Conservation (phyloP, 2,113 vertebrate genomes). For the Furnarius figulus region DNA sequence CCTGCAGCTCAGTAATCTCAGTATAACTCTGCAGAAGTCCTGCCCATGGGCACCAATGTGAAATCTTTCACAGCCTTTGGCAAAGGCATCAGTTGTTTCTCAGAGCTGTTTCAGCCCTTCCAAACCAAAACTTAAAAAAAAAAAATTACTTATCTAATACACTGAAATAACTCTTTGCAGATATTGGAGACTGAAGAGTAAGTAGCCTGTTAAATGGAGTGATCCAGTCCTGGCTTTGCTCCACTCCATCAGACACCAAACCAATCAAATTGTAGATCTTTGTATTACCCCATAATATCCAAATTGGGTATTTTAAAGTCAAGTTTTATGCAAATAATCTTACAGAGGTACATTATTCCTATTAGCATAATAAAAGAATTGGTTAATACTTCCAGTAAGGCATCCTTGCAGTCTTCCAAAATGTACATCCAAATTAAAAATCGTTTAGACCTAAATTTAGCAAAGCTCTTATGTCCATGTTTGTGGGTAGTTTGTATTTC, state of each 20-base stretch:
- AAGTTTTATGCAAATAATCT: slow-evolving; percentile 1
- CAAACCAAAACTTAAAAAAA: not conserved
- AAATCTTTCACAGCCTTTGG: not conserved
- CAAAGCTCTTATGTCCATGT: not conserved
- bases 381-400: not conserved
- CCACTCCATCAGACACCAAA: not conserved
- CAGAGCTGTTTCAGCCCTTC: not conserved
- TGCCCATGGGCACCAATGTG: not conserved
- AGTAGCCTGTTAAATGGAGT: not conserved
- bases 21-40: not conserved
- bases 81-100: not conserved
- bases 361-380: not conserved
- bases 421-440: not conserved
- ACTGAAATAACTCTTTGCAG: not conserved
- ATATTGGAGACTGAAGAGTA: not conserved
- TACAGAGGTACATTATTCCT: slow-evolving; percentile 62
- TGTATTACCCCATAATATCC: not conserved
- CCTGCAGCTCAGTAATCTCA: not conserved
- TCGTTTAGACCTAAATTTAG: not conserved
- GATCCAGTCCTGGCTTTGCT: not conserved
- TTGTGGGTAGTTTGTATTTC: not conserved
- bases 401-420: not conserved
- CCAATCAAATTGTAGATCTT: not conserved
- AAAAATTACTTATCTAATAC: not conserved
- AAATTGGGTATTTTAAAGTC: not conserved